phyloP scores from a whole-genome alignment of 2,113 vertebrate species.

The Atractosteus spatula region DNA sequence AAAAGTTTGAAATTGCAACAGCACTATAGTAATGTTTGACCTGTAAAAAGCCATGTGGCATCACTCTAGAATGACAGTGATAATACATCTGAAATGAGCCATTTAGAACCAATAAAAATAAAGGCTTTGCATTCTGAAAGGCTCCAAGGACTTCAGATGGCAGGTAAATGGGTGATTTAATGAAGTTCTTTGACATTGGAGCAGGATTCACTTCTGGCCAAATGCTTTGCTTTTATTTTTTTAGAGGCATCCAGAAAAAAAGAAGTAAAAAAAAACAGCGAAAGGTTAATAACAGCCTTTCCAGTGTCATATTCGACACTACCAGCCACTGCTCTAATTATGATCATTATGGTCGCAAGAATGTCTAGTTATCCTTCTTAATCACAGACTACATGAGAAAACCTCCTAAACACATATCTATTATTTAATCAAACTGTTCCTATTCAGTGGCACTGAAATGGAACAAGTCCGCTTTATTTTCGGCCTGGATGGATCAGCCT shows the following conservation, averaged over 20 bases:
- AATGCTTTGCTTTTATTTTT: constrained; percentile 33
- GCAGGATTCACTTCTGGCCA: constrained; percentile 28
- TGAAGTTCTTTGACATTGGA: constrained; percentile 34
- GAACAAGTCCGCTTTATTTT: constrained; percentile 80
- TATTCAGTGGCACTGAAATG: constrained; percentile 78
- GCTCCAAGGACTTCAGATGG: neutral
- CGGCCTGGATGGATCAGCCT: constrained; percentile 68
- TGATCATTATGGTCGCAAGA: constrained; percentile 93
- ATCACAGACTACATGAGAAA: constrained; percentile 84
- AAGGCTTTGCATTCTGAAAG: constrained; percentile 9
- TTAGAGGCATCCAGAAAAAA: constrained; percentile 38
- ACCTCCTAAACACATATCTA: constrained; percentile 91
- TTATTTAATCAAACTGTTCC: constrained; percentile 98
- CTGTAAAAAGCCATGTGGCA: neutral
- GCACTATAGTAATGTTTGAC: neutral
- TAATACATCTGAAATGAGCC: neutral
- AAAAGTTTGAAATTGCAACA: neutral
- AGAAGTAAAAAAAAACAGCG: constrained; percentile 67
- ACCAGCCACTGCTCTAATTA: constrained; percentile 84
- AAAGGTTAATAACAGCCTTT: constrained; percentile 95
- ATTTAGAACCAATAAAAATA: constrained; percentile 15
- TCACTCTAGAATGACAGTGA: neutral
- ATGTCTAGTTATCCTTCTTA: constrained; percentile 94
- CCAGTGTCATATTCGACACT: constrained; percentile 91
- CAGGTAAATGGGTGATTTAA: constrained; percentile 27